These are phyloP conservation scores for Mizuhopecten yessoensis DNA, from an alignment of 1,140 invertebrate species.

Conservation along the genomic window DNA sequence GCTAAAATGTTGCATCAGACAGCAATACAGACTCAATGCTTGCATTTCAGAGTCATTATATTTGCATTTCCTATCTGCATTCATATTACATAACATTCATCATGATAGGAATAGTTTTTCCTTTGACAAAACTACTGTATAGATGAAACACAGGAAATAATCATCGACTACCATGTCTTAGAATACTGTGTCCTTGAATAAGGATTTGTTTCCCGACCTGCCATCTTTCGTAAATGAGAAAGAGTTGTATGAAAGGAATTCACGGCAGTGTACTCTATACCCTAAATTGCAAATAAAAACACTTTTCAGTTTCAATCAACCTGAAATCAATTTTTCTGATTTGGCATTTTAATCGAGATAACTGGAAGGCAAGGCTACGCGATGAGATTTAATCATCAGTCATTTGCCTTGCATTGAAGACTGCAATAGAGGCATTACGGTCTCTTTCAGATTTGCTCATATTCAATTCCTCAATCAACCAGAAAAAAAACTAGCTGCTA, in stretches of 20 bases:
- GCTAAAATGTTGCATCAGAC: neutral
- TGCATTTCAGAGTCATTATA: neutral
- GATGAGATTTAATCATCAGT: neutral
- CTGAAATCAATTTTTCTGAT: neutral
- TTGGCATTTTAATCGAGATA: slow-evolving; percentile 26
- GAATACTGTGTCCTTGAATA: neutral
- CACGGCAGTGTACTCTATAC: neutral
- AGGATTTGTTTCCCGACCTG: neutral
- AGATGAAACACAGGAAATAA: neutral
- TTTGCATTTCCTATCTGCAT: neutral
- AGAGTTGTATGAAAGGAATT: neutral
- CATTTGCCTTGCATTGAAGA: neutral
- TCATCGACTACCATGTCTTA: neutral
- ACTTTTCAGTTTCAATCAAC: slow-evolving; percentile 29
- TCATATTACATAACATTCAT: slow-evolving; percentile 18
- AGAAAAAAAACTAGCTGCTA: neutral
- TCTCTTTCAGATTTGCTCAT: neutral
- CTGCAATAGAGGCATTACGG: neutral
- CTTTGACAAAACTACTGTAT: neutral
- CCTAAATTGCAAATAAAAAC: neutral
- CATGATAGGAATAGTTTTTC: neutral
- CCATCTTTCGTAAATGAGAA: neutral
- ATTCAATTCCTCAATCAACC: slow-evolving; percentile 5
- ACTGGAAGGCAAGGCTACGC: slow-evolving; percentile 1
- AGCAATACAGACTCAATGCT: neutral